Base-by-base conservation (phyloP, 2,113 vertebrate species). In the Albula glossodonta region DNA sequence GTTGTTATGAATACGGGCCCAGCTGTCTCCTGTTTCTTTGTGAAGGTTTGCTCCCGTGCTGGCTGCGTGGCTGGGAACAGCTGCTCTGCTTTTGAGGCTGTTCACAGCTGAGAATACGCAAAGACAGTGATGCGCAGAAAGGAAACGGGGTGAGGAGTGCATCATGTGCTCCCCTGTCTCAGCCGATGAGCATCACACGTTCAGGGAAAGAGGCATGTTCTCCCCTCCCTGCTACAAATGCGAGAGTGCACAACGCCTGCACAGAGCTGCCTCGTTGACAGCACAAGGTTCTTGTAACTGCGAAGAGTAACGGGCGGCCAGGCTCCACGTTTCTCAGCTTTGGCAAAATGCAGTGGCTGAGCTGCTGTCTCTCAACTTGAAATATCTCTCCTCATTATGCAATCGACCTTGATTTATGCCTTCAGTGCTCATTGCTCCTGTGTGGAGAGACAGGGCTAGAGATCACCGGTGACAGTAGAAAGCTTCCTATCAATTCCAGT, bases 381-480 rank as follows among this genome's bases (percentile, higher is more conserved):
- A 41, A 56, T 87, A 9, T 85, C 19, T 84, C 12, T 70, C 13
- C 56, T 70, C 86, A 7, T 88, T 87, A 87, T 78, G 82, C 77
- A 89, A 60, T 70, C 66, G 52, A 0, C 19, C 25, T 89, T 63
- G 49, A 80, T 81, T 50, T 31, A 83, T 74, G 88, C 78, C 80
- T 87, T 74, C 49, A 77, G 17, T 5, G 50, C 70, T 90, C 56
- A 82, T 83, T 82, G 82, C 86, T 66, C 83, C 22, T 22, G 22
- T 19, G 83, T 22, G 79, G 49, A 81, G 8, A 84, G 79, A 49
- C 8, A 60, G 17, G 50, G 15, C 57, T 50, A 10, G 49, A 17
- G 66, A 25, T 49, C 19, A n/a, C 56, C 56, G 19, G 53, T 48
- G 82, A 87, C 3, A 63, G 74, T 13, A 52, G 31, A 50, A 74